Evolutionary conservation across 2,113 vertebrate species (phyloP).

Genomic region (Columba janthina): DNA sequence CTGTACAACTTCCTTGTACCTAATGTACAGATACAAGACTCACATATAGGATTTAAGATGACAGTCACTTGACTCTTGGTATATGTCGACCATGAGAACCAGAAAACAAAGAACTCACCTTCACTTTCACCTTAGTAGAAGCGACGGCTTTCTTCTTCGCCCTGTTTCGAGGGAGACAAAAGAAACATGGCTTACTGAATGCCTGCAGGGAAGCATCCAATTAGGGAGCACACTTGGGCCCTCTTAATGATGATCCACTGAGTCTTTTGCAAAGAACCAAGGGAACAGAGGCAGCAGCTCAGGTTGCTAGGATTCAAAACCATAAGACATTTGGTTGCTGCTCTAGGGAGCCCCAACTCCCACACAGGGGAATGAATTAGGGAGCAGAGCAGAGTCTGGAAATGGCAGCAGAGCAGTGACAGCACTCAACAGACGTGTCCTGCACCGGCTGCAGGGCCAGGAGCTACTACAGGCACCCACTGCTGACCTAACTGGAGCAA

Average conservation of each 20-base stretch:
- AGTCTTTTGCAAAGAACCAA: not conserved
- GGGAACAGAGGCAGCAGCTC: slow-evolving; percentile 48
- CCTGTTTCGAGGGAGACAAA: slow-evolving; percentile 70
- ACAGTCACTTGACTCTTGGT: not conserved
- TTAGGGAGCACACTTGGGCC: not conserved
- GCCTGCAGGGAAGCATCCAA: not conserved
- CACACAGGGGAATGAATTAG: not conserved
- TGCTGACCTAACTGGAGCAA: not conserved
- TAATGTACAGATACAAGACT: not conserved
- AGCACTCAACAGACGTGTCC: not conserved
- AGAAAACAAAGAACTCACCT: slow-evolving; percentile 73
- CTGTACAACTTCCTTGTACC: not conserved
- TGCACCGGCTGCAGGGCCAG: not conserved
- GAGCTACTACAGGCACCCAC: not conserved
- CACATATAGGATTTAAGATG: not conserved
- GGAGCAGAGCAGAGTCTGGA: not conserved
- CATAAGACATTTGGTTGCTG: not conserved
- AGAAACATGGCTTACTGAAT: not conserved
- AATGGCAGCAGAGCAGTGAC: not conserved
- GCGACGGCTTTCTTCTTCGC: slow-evolving; percentile 80
- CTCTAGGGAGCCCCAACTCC: not conserved
- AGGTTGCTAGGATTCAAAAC: slow-evolving; percentile 45
- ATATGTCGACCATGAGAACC: not conserved
- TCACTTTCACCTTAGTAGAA: slow-evolving; percentile 78
- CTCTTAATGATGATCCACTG: slow-evolving; percentile 2